Base-by-base conservation (phyloP, 2,888 invertebrate genomes). In the Augiades crinisus region DNA sequence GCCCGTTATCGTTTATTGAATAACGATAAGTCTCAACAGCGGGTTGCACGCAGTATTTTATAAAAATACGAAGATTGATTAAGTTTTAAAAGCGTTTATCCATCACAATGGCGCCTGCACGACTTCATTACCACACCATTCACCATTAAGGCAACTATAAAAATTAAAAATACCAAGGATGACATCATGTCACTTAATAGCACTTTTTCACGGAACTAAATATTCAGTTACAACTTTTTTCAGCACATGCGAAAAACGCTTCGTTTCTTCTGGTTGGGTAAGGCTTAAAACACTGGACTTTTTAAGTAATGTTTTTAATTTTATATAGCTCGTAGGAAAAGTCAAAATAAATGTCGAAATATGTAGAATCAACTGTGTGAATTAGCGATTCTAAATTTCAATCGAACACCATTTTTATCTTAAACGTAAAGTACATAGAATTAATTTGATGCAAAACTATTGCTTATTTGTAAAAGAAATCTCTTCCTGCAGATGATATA, bases 11-110 rank as follows among this genome's bases (percentile, higher is more conserved):
- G 22, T 40, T 41, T 40, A 49, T 41, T 49, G 12, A 49, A 41
- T 34, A 49, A 19, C n/a, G 19, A 41, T 31, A 47, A 41, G 14
- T 21, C 13, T 47, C 34, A 24, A 13, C 38, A 38, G 38, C 16
- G 27, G 16, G 24, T 27, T 14, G 34, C 19, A 30, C 1, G 12
- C 2, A 12, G 2, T 19, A 17, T 13, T 50, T 52, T 53, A 56
- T 46, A 59, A 61, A 62, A 59, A 57, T 53, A 60, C 60, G 68
- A 66, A 72, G 75, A 81, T 78, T 74, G 76, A 83, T 83, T 83
- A 80, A 75, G 67, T 79, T 82, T 82, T 84, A 81, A 86, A 75
- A 84, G 82, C 76, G 72, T 85, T 84, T 75, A 72, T 75, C 82
- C 86, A 87, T 87, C 86, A 85, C 57, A 67, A 81, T 84, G 81